Percentiles rank a stretch among this genome's conserved stretches.
These are phyloP conservation scores for Uloborus plumipes DNA, from an alignment of 2,888 invertebrate species.

Conservation along the genomic window DNA sequence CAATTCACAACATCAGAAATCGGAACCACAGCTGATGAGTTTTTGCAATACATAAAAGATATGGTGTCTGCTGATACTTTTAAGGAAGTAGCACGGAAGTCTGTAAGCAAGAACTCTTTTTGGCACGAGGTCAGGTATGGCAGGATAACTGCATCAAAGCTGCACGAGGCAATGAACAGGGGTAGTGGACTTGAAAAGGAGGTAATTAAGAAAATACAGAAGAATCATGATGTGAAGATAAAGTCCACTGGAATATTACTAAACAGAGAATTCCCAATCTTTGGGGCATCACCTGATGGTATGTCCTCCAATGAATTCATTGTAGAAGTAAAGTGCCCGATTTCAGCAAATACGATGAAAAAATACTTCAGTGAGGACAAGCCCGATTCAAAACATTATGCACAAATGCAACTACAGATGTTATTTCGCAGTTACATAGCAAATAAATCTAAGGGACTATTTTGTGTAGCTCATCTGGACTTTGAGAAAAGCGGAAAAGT, in stretches of 20 bases:
- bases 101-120: background rate
- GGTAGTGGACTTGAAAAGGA: background rate
- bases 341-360: background rate
- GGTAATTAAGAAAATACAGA: background rate
- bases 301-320: background rate
- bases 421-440: too few species aligned
- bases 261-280: background rate
- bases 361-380: background rate
- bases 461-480: background rate
- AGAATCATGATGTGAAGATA: background rate
- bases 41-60: too few species aligned
- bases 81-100: too few species aligned
- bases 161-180: constrained; percentile 1
- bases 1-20: too few species aligned
- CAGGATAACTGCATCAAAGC: constrained; percentile 1
- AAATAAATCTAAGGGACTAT: background rate
- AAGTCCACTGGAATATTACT: background rate
- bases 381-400: background rate
- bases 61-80: too few species aligned
- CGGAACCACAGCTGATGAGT: too few species aligned
- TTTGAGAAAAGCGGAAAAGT: background rate
- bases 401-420: constrained; percentile 12
- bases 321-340: constrained; percentile 11
- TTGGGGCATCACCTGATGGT: constrained; percentile 14
- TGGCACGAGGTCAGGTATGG: constrained; percentile 12